Conservation (phyloP, 1,140 invertebrate genomes). For the Zaprionus kolodkinae region DNA sequence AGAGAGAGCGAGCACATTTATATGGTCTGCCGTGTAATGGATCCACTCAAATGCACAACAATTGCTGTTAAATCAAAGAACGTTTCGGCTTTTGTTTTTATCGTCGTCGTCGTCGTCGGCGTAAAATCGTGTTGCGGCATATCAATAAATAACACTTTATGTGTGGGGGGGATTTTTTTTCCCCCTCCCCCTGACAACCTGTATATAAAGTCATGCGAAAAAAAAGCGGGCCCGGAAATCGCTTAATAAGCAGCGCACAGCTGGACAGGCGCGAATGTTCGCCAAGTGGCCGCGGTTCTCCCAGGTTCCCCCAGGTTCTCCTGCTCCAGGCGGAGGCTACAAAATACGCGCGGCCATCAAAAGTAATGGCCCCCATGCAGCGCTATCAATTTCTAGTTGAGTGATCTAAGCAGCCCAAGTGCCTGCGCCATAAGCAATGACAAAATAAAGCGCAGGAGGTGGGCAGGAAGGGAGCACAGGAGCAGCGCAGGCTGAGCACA, state of each 20-base stretch:
- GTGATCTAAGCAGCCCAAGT: slow-evolving; percentile 68
- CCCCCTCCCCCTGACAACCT: slow-evolving; percentile 32
- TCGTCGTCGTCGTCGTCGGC: slow-evolving; percentile 5
- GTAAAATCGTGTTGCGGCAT: slow-evolving; percentile 31
- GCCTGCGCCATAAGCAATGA: slow-evolving; percentile 61
- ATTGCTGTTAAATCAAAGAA: slow-evolving; percentile 66
- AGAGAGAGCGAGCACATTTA: slow-evolving; percentile 42
- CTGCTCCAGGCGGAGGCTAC: no score
- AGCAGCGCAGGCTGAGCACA: no score
- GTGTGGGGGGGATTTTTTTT: slow-evolving; percentile 28
- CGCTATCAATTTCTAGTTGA: slow-evolving; percentile 78
- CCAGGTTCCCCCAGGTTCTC: not conserved
- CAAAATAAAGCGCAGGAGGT: slow-evolving; percentile 33
- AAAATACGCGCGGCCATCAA: slow-evolving; percentile 54
- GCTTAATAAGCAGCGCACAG: slow-evolving; percentile 78
- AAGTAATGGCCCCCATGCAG: slow-evolving; percentile 58
- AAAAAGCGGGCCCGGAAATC: slow-evolving; percentile 41
- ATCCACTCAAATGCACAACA: slow-evolving; percentile 44
- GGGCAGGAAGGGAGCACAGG: slow-evolving; percentile 11
- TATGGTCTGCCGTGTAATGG: slow-evolving; percentile 56
- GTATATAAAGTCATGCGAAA: slow-evolving; percentile 9
- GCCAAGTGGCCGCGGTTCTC: not conserved
- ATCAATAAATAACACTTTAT: slow-evolving; percentile 76
- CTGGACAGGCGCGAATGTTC: slow-evolving; percentile 46
- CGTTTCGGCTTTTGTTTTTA: slow-evolving; percentile 55